Evolutionary conservation across 2,888 invertebrate genomes (phyloP).

Genomic region (Dasysyrphus albostriatus): DNA sequence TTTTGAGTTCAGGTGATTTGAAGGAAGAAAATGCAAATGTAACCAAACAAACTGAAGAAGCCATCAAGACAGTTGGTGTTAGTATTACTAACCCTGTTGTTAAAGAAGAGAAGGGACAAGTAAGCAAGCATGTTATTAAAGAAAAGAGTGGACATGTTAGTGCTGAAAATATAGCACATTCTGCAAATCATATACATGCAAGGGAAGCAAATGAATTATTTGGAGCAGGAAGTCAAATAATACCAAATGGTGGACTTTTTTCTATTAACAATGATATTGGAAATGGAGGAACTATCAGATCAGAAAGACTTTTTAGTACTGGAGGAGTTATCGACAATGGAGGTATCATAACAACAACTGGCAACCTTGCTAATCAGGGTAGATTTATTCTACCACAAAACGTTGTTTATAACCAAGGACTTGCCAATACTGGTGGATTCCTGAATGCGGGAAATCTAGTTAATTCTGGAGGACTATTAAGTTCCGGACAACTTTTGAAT

Average conservation of each 20-base stretch:
- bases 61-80: neutral
- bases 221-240: neutral
- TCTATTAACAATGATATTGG: neutral
- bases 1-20: neutral
- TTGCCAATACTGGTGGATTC: neutral
- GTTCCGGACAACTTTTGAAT: neutral
- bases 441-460: neutral
- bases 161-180: neutral
- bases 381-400: neutral
- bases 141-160: neutral
- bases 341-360: neutral
- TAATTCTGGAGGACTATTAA: neutral
- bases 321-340: neutral
- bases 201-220: neutral
- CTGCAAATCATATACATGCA: constrained; percentile 1
- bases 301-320: neutral
- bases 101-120: neutral
- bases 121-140: neutral
- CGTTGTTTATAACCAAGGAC: neutral
- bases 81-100: neutral
- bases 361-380: neutral
- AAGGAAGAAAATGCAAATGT: neutral
- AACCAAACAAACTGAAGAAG: too few relatives aligned
- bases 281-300: neutral
- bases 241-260: neutral